Evolutionary conservation across 2,113 vertebrate species (phyloP).

Genomic region (Macroglossus sobrinus): DNA sequence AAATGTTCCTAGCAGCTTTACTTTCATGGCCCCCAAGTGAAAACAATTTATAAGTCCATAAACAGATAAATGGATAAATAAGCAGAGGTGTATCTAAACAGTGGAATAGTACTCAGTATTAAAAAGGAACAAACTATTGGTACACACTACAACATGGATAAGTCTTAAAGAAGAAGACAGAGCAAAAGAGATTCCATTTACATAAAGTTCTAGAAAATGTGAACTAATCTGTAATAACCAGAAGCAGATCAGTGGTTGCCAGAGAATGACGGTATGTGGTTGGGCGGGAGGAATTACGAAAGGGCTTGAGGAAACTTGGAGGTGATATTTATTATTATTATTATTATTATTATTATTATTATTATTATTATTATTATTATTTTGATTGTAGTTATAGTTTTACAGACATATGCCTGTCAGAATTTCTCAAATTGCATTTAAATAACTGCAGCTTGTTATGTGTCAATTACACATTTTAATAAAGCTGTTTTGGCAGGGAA

Average conservation of each 20-base stretch:
- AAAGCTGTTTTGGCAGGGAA: neutral
- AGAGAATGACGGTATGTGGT: neutral
- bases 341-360: no score
- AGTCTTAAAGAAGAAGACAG: neutral
- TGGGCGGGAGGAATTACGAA: neutral
- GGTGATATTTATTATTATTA: no score
- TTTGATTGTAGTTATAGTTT: neutral
- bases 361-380: no score
- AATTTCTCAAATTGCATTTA: neutral
- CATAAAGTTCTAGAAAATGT: neutral
- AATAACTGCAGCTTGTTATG: neutral
- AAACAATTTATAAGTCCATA: neutral
- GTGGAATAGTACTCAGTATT: neutral
- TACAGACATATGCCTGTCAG: neutral
- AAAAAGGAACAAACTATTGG: neutral
- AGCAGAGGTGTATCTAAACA: neutral
- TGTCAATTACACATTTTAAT: neutral
- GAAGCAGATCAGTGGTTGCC: neutral
- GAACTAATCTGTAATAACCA: neutral
- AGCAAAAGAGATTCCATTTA: neutral
- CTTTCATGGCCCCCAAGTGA: neutral
- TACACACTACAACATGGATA: neutral
- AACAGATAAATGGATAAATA: neutral
- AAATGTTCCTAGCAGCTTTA: neutral
- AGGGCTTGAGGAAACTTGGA: neutral